These are phyloP conservation scores for Aromia moschata DNA, from an alignment of 2,888 invertebrate species.

Conservation along the genomic window DNA sequence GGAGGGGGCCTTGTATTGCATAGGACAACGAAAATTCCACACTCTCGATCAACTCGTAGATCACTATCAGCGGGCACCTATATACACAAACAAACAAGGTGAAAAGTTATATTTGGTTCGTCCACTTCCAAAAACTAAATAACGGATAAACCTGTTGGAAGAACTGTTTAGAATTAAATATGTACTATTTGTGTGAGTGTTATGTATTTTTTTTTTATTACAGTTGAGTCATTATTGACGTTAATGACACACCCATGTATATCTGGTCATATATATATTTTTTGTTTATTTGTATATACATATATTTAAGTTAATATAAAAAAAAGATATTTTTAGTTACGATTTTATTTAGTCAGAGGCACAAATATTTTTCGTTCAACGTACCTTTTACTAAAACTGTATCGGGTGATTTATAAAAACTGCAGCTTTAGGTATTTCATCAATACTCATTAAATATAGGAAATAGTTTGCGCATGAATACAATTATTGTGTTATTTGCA, in stretches of 20 bases:
- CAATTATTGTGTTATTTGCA: background rate
- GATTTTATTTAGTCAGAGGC: slow-evolving; percentile 27
- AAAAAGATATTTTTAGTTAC: slow-evolving; percentile 37
- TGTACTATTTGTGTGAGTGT: slow-evolving; percentile 40
- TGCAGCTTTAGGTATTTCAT: slow-evolving; percentile 18
- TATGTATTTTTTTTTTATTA: slow-evolving; percentile 32
- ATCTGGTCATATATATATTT: slow-evolving; percentile 49
- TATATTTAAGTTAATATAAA: slow-evolving; percentile 48
- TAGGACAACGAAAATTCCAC: slow-evolving; percentile 97
- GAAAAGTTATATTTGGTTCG: slow-evolving; percentile 97
- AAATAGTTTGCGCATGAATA: slow-evolving; percentile 4
- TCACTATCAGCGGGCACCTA: slow-evolving; percentile 98
- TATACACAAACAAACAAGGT: slow-evolving; percentile 97
- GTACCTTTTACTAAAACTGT: slow-evolving; percentile 14
- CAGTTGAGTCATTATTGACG: slow-evolving; percentile 22
- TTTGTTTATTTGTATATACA: slow-evolving; percentile 45
- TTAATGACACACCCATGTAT: slow-evolving; percentile 34
- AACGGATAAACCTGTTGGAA: slow-evolving; percentile 47
- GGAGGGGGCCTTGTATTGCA: slow-evolving; percentile 91
- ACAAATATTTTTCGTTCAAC: slow-evolving; percentile 28
- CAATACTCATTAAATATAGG: slow-evolving; percentile 11
- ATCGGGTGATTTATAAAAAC: slow-evolving; percentile 8
- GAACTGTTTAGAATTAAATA: slow-evolving; percentile 35
- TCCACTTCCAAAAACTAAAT: slow-evolving; percentile 78
- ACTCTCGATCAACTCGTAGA: slow-evolving; percentile 95